Base-by-base conservation (phyloP, 2,888 invertebrate species). In the Cremastinae sp. region DNA sequence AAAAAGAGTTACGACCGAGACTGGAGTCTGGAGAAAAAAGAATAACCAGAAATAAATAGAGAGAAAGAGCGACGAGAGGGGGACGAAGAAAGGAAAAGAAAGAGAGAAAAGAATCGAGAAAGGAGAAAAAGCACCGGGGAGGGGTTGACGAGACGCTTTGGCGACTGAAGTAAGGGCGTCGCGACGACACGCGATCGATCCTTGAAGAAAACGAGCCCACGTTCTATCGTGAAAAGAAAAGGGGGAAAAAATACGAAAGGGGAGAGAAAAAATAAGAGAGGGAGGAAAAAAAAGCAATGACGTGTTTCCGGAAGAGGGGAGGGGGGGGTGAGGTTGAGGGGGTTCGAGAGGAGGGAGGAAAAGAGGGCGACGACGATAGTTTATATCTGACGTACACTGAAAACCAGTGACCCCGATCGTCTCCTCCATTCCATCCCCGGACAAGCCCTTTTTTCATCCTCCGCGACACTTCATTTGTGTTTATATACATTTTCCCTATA, bases 321-420 rank as follows among this genome's bases (percentile, higher is more conserved):
- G 28, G 5, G 28, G 28, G 28, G 28, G 5, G 28, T n/a, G n/a
- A n/a, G n/a, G n/a, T n/a, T n/a, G n/a, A n/a, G n/a, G n/a, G n/a
- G n/a, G n/a, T n/a, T n/a, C n/a, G n/a, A n/a, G n/a, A n/a, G 28
- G 5, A 28, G 28, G 28, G 28, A 2, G 5, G 28, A 28, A 28
- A 28, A 28, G 28, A 28, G 28, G 28, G 5, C 28, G 28, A 5
- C 28, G 28, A 5, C 2, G 28, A 28, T 28, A 28, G 62, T 12
- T 9, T 41, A 28, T 65, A 53, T 53, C 22, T 65, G 22, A 55
- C 35, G 56, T 66, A 66, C 18, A 58, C 70, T 82, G 79, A 82
- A 83, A 83, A 83, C 75, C 82, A 81, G 82, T 83, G 83, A 83
- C 83, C 83, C 79, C 83, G 83, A 83, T 83, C 84, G 81, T 49